Conservation (phyloP, 2,113 vertebrate species). For the Galbula dea region DNA sequence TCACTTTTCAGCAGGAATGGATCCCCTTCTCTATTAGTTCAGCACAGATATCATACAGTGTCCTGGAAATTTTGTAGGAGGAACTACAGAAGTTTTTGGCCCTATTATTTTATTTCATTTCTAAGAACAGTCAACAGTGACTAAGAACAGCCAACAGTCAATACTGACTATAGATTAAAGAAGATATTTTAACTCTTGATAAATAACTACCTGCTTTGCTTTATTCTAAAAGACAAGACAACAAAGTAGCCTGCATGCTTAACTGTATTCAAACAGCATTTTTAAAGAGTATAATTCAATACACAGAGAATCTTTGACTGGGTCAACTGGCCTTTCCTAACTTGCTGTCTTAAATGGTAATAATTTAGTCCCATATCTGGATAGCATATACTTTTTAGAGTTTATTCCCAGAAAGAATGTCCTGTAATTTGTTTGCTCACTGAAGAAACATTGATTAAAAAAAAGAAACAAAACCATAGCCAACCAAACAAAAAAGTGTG, state of each 20-base stretch:
- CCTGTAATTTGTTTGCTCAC: not conserved
- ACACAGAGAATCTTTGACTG: not conserved
- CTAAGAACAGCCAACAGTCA: too few relatives aligned
- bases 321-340: not conserved
- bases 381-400: not conserved
- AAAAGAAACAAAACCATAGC: not conserved
- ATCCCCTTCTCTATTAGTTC: not conserved
- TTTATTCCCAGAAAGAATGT: not conserved
- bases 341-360: not conserved
- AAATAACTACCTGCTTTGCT: not conserved
- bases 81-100: not conserved
- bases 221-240: not conserved
- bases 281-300: not conserved
- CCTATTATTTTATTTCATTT: not conserved
- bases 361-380: not conserved
- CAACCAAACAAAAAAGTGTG: not conserved
- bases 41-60: rapidly evolving
- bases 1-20: not conserved
- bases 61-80: not conserved
- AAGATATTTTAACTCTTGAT: not conserved
- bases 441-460: not conserved
- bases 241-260: not conserved
- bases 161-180: not conserved
- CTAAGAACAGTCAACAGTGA: not conserved
- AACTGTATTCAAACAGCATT: not conserved